Evolutionary conservation across 2,113 vertebrate genomes (phyloP).

Genomic region (Elephantulus edwardii): DNA sequence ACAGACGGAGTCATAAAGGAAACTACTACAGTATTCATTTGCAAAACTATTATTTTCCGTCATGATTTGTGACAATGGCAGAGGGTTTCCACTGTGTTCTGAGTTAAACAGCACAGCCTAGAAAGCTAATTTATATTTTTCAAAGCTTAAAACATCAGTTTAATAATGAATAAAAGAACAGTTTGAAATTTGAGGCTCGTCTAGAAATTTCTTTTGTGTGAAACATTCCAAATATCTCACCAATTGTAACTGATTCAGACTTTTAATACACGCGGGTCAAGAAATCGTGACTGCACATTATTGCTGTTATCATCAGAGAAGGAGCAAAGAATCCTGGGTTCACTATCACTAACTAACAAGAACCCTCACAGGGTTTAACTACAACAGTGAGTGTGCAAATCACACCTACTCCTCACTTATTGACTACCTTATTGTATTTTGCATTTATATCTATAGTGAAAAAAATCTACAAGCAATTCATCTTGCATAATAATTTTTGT

Average conservation of each 20-base stretch:
- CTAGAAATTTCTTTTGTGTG: conserved; percentile 35
- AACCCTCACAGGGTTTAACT: neutral
- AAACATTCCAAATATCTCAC: conserved; percentile 28
- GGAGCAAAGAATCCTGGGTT: neutral
- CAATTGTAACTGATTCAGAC: neutral
- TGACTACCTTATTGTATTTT: no score
- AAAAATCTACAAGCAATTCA: no score
- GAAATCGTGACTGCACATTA: neutral
- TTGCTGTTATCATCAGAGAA: neutral
- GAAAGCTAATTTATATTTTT: conserved; percentile 21
- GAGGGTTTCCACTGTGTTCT: neutral
- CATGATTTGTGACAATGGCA: neutral
- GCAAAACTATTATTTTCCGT: neutral
- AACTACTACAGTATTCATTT: neutral
- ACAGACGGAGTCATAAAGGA: neutral
- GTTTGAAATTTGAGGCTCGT: neutral
- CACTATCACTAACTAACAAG: neutral
- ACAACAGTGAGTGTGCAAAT: neutral
- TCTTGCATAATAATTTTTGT: no score
- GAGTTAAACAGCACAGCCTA: conserved; percentile 23
- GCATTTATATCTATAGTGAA: no score
- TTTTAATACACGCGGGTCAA: neutral
- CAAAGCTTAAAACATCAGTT: conserved; percentile 47
- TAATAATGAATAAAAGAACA: conserved; percentile 33
- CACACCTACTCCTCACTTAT: no score